phyloP scores from a whole-genome alignment of 2,113 vertebrate species.

The Tragulus kanchil region DNA sequence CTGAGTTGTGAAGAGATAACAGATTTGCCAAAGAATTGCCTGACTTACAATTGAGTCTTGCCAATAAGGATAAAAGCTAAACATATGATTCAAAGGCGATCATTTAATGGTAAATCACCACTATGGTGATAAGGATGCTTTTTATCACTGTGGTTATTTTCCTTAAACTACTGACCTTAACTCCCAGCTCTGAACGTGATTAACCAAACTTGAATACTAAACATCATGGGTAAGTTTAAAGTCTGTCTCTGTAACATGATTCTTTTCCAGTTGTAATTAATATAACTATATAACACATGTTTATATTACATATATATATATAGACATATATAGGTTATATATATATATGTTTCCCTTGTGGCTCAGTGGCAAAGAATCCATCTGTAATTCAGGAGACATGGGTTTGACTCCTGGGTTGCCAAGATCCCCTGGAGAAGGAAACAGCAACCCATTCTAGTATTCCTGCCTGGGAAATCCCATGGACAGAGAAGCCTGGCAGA shows the following conservation, averaged over 20 bases:
- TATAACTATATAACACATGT: background rate
- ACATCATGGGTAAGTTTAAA: background rate
- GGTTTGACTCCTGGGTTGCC: background rate
- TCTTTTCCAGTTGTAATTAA: background rate
- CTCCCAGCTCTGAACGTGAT: background rate
- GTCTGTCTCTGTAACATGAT: background rate
- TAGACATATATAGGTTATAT: background rate
- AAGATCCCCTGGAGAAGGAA: background rate
- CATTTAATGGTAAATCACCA: background rate
- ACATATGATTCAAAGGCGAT: background rate
- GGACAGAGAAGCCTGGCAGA: background rate
- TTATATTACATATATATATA: background rate
- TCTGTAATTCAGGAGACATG: background rate
- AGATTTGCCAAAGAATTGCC: background rate
- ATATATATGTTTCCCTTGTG: background rate
- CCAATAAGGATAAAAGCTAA: conserved; percentile 23
- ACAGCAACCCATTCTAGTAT: background rate
- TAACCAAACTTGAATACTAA: background rate
- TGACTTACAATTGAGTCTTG: background rate
- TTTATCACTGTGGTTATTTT: background rate
- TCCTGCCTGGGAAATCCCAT: background rate
- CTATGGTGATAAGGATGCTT: background rate
- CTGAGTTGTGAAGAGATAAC: conserved; percentile 13
- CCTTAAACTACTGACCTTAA: background rate
- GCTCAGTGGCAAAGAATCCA: background rate